Percentiles rank a stretch among this genome's conserved stretches.
phyloP scores from a whole-genome alignment of 1,140 invertebrate genomes.

The Eupeodes corollae region DNA sequence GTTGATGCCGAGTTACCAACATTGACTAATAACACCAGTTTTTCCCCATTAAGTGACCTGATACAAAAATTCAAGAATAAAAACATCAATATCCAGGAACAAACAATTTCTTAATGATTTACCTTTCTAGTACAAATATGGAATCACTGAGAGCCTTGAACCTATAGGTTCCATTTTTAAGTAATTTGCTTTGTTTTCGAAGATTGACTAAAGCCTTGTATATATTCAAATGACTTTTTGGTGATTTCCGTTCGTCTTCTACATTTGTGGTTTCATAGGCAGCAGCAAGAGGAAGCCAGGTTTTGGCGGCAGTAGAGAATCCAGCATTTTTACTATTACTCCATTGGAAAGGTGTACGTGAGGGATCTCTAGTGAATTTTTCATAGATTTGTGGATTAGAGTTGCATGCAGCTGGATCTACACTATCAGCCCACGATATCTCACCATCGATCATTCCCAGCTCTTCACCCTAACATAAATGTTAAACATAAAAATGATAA shows the following conservation, averaged over 20 bases:
- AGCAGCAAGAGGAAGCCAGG: constrained; percentile 50
- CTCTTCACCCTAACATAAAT: constrained; percentile 33
- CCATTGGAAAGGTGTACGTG: constrained; percentile 65
- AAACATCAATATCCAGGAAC: too few relatives aligned
- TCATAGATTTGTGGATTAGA: constrained; percentile 21
- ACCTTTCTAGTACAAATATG: not conserved
- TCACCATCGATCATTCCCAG: constrained; percentile 55
- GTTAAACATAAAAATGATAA: not conserved
- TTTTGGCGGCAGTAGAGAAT: constrained; percentile 40
- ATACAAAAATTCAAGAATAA: too few relatives aligned
- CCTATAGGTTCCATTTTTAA: not conserved
- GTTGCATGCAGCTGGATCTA: constrained; percentile 35
- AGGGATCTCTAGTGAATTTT: constrained; percentile 45
- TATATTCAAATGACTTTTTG: constrained; percentile 7
- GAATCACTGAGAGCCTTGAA: not conserved
- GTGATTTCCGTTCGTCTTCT: not conserved
- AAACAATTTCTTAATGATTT: too few relatives aligned
- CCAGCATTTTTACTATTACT: constrained; percentile 35
- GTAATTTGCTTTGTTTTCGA: not conserved
- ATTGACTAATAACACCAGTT: too few relatives aligned
- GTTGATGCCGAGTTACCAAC: too few relatives aligned
- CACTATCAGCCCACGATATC: constrained; percentile 33
- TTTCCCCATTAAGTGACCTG: too few relatives aligned
- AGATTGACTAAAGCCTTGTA: constrained; percentile 7
- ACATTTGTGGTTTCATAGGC: constrained; percentile 44